Base-by-base conservation (phyloP, 2,888 invertebrate species). In the Lordiphosa fenestrarum region DNA sequence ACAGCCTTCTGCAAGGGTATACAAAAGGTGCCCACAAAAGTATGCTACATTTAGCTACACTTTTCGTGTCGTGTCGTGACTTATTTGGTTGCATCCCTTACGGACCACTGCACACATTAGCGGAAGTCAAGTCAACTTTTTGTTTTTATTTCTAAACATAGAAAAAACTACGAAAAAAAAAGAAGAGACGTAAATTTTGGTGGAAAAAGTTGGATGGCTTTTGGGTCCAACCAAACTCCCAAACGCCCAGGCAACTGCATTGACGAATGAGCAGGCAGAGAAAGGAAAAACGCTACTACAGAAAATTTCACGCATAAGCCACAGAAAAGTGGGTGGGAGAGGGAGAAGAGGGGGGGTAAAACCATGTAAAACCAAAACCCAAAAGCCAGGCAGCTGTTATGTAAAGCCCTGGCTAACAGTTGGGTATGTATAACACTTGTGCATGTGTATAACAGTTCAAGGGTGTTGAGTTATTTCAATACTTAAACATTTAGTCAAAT, bases 101-200 rank as follows among this genome's bases (percentile, higher is more conserved):
- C 30, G 9, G 9, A 7, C 30, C 3, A 30, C 9, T 30, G 30
- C 30, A 7, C 30, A 66, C 56, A 65, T 61, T 65, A 65, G 47
- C 54, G 57, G 62, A 58, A 61, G 53, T 65, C 69, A 71, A 68
- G 72, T 62, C 65, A 72, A 68, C 72, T 12, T 38, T 12, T 38
- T 38, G 23, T 30, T 12, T 44, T 33, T 23, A 15, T 13, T 30
- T 30, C 30, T 30, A 30, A 30, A 30, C 30, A 30, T 9, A 30
- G 7, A 4, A 25, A n/a, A 25, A 25, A 42, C 19, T 19, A 19
- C 19, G 19, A 19, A 19, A 19, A 19, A 21, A 25, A 12, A 15
- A 33, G 10, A 25, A 5, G 15, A 9, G 30, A 13, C 19, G 3
- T 2, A 44, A 33, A 30, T 10, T 33, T 33, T 44, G 15, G 30